Evolutionary conservation across 2,888 invertebrate genomes (phyloP), one percentile per base, ranked within the genome.

Genomic region (Drosophila atroscutellata): DNA sequence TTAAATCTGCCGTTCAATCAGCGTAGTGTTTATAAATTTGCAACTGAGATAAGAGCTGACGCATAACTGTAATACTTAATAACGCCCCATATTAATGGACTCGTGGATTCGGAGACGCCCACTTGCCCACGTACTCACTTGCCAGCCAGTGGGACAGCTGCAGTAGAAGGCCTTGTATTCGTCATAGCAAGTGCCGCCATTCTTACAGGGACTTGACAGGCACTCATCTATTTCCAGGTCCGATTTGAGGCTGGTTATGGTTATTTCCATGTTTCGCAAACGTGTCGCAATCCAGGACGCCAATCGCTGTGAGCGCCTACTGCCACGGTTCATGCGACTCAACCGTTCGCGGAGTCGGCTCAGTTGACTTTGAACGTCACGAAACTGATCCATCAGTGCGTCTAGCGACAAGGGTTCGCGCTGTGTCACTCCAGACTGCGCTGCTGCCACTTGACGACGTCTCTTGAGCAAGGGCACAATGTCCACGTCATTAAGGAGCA

Each of bases 151-250:
- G 0, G 95, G 94, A 90, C 98, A 98, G 55, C 95, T 93, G 89
- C 98, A 98, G 60, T 95, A 93, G 91, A 95, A 97, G 9, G 94
- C 94, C 64, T 95, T 95, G 83, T 95, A 96, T 61, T 95, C 91
- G 90, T 97, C 96, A 51, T 95, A 94, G 89, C 98, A 98, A 1
- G 95, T 96, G 20, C 97, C 98, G 8, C 97, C 98, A 91, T 98
- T 96, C 88, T 94, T 94, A 91, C 98, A 98, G 2, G 97, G 98
- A 86, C 94, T 94, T 55, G 75, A 72, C 6, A 36, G n/a, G 61
- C 91, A 92, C 32, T 90, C 86, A 26, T 91, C 71, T 24, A 58
- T 71, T 7, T 32, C 59, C 13, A 91, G 55, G 20, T 75, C 80
- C 0, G 5, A 36, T 20, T 81, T 73, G 2, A 91, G 60, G 0